Evolutionary conservation across 2,797 vertebrate genomes (phyloP), one percentile per base, ranked within the genome.

Genomic region (Dryobates pubescens): DNA sequence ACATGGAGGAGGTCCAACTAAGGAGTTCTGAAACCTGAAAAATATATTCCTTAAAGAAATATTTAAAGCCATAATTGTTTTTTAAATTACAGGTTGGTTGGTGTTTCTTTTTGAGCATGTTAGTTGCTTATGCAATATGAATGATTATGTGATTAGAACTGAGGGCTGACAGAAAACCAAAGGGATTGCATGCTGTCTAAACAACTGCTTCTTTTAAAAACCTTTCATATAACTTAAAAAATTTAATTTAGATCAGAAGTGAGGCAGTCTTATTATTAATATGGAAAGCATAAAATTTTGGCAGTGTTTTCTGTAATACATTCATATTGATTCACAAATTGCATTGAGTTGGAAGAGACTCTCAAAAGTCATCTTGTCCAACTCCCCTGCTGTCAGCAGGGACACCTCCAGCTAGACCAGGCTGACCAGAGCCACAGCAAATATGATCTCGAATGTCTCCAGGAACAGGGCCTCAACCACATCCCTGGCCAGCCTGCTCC

Each of bases 191-290:
- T 47, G 15, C 3, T 82, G 19, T 56, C 19, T 36, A 71, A 87
- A 94, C 54, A 94, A n/a, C 10, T 47, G 41, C 47, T 62, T 84
- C 81, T 56, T 86, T 64, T 72, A 86, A 88, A 51, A 85, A 17
- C 47, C 86, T 58, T 74, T 59, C 17, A 80, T 71, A 17, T 47
- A 87, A 87, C 30, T 84, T 63, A 82, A 82, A 80, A 91, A 81
- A 64, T 9, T 7, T 38, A 53, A 76, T 92, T 93, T 80, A 82
- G 81, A 63, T 57, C 32, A 79, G 41, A 83, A 85, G 10, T 51
- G 29, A 51, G 53, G 27, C 8, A 74, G 47, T 22, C 84, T 86
- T 64, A 57, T 56, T 83, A 75, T 19, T 59, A 71, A 63, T 34
- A 90, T 5, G 12, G 26, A 77, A 78, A 94, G 1, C 1, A 47